Base-by-base conservation (phyloP, 1,140 invertebrate species). In the Ostrea edulis region DNA sequence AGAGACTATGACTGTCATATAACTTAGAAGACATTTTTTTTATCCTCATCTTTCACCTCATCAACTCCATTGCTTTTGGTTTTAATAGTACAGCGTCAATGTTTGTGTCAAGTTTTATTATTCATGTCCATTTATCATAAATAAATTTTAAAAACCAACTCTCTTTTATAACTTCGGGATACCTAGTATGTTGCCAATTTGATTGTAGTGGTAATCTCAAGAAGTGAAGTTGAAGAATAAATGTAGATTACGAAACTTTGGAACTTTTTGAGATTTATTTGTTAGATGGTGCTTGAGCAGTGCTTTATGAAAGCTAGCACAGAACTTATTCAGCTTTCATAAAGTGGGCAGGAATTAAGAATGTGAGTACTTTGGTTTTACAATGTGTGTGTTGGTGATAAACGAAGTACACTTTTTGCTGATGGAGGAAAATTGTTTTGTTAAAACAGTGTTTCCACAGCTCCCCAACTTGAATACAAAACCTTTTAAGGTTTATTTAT, bases 81-180 rank as follows among this genome's bases (percentile, higher is more conserved):
- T 77, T 77, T 77, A 29, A 77, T 22, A 77, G 9, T 77, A 77
- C 25, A 77, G 68, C 29, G 25, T 25, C 68, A 77, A 25, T 77
- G 68, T 77, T 77, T 77, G 22, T 77, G 68, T 77, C 25, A 35
- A 25, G 22, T 77, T 77, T 77, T 77, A 77, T 77, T 77, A 44
- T 77, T 77, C 68, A 77, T 77, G 68, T 77, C 68, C 68, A 77
- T 77, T 77, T 77, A 77, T 77, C 68, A 77, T 44, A 77, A 77
- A 77, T 77, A 77, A 77, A 77, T 77, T 77, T 77, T 77, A 77
- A 77, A 58, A 77, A 77, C 68, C 68, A 77, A 35, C 25, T 77
- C 14, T 77, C 68, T 77, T 25, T 29, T 77, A 29, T 35, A 77
- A 77, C 14, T 12, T 25, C 12, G 12, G 11, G 29, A 14, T 8